Percentiles rank a stretch among this genome's conserved stretches.
phyloP scores from a whole-genome alignment of 2,888 invertebrate species.

The Gryllus longicercus region DNA sequence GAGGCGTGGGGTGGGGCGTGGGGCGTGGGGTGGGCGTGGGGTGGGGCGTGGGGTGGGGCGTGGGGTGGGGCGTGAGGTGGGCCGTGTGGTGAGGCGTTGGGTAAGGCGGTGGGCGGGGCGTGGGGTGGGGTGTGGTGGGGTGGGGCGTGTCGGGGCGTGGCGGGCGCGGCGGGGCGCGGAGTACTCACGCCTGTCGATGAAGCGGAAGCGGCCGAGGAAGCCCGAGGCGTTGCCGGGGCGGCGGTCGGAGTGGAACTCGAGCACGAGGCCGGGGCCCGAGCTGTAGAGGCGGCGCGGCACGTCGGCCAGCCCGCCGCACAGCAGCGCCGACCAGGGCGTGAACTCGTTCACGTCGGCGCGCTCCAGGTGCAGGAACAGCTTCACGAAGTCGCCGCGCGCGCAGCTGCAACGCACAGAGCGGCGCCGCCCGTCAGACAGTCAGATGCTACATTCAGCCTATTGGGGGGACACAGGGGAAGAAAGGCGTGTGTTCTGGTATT shows the following conservation, averaged over 20 bases:
- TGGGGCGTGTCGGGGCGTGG: too few relatives aligned
- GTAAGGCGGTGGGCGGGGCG: too few relatives aligned
- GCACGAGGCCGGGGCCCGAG: conserved; percentile 66
- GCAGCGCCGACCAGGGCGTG: conserved; percentile 68
- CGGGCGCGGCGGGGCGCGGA: too few relatives aligned
- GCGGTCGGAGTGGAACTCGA: conserved; percentile 67
- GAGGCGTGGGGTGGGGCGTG: conserved; percentile 69
- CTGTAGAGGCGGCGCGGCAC: conserved; percentile 72
- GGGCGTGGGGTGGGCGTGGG: conserved; percentile 55
- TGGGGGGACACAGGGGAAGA: too few relatives aligned
- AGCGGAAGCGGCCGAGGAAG: conserved; percentile 71
- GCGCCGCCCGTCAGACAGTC: too few relatives aligned
- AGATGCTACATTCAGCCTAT: too few relatives aligned
- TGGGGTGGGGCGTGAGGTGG: too few relatives aligned
- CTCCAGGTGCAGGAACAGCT: conserved; percentile 73
- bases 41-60: too few relatives aligned
- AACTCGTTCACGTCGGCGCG: conserved; percentile 69
- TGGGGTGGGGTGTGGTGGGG: too few relatives aligned
- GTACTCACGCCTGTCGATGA: conserved; percentile 72
- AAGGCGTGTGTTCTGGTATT: too few relatives aligned
- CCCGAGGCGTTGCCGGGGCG: conserved; percentile 60
- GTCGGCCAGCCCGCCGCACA: conserved; percentile 67
- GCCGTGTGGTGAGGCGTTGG: too few relatives aligned
- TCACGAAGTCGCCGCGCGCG: conserved; percentile 69
- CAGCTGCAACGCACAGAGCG: conserved; percentile 58